Evolutionary conservation across 2,797 vertebrate species (phyloP).

Genomic region (Characodon lateralis): DNA sequence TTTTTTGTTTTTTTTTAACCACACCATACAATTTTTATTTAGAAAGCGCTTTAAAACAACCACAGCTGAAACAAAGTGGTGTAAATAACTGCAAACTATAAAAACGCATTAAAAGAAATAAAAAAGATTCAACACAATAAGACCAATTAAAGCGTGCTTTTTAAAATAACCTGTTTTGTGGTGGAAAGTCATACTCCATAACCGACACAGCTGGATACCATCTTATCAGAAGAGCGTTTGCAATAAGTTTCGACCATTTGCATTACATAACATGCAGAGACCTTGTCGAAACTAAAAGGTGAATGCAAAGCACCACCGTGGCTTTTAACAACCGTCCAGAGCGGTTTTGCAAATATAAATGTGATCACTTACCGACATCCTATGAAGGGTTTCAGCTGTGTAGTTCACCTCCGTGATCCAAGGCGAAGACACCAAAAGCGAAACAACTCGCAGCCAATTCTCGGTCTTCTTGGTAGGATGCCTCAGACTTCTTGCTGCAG

Average conservation of each 20-base stretch:
- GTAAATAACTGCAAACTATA: too few relatives aligned
- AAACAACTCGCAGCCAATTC: background rate
- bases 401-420: background rate
- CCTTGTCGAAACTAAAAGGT: background rate
- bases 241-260: background rate
- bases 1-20: too few relatives aligned
- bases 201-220: background rate
- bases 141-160: too few relatives aligned
- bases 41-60: too few relatives aligned
- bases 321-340: background rate
- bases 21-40: too few relatives aligned
- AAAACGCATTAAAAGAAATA: too few relatives aligned
- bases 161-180: too few relatives aligned
- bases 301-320: background rate
- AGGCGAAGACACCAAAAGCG: background rate
- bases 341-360: background rate
- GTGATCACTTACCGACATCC: background rate
- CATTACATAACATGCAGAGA: background rate
- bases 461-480: conserved; percentile 8
- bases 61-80: too few relatives aligned
- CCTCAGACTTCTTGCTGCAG: conserved; percentile 7
- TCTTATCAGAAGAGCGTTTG: background rate
- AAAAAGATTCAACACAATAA: too few relatives aligned
- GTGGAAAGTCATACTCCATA: too few relatives aligned
- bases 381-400: background rate